These are phyloP conservation scores for Clistopyga incitator DNA, from an alignment of 2,888 invertebrate genomes.

Conservation along the genomic window DNA sequence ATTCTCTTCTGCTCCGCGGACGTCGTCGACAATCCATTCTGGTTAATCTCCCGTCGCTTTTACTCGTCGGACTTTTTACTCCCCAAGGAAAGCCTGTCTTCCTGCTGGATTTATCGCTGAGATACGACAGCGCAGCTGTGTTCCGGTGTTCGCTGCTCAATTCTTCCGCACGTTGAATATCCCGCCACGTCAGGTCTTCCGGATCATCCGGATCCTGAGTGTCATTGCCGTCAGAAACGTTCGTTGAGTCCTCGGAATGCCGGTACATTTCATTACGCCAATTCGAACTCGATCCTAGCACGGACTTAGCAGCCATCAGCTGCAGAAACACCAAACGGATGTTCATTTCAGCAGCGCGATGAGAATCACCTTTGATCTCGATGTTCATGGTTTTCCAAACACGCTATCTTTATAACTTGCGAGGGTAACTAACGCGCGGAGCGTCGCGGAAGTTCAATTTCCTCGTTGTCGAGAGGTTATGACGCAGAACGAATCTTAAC, in stretches of 20 bases:
- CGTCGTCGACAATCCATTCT: slow-evolving; percentile 47
- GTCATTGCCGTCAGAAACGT: not conserved
- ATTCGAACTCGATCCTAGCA: not conserved
- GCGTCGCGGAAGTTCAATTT: slow-evolving; percentile 23
- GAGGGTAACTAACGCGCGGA: slow-evolving; percentile 27
- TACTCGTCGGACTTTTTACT: slow-evolving; percentile 10
- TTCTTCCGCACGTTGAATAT: not conserved
- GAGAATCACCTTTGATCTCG: slow-evolving; percentile 19
- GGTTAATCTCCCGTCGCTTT: slow-evolving; percentile 55
- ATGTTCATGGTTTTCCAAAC: slow-evolving; percentile 3
- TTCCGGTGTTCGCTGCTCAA: slow-evolving; percentile 16
- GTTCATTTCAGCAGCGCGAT: slow-evolving; percentile 36
- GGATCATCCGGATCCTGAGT: slow-evolving; percentile 9
- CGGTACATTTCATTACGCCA: not conserved
- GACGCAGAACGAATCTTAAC: slow-evolving; percentile 53
- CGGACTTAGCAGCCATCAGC: not conserved
- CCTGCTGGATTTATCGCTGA: slow-evolving; percentile 31
- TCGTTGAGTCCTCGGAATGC: not conserved
- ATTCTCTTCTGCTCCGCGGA: slow-evolving; percentile 42
- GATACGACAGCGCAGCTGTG: not conserved
- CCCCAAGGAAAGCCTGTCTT: slow-evolving; percentile 3
- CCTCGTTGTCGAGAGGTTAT: slow-evolving; percentile 35
- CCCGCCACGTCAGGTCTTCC: not conserved
- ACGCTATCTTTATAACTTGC: slow-evolving; percentile 61
- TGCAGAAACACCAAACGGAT: slow-evolving; percentile 28